Evolutionary conservation across 1,140 invertebrate species (phyloP), one percentile per base, ranked within the genome.

Genomic region (Caenorhabditis elegans): DNA sequence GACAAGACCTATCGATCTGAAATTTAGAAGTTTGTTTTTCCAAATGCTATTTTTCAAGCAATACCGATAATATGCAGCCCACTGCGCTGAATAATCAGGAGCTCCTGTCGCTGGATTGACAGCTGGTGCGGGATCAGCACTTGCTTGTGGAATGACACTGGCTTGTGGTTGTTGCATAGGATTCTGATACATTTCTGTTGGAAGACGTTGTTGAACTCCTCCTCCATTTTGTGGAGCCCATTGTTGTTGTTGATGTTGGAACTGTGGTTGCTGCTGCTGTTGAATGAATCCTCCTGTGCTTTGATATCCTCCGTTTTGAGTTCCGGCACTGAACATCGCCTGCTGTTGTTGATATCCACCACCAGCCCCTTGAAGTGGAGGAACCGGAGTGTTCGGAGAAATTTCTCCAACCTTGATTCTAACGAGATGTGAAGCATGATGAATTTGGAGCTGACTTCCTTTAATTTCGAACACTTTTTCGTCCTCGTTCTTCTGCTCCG

Each of bases 11-110:
- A 97, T 92, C 34, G 94, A 94, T 89, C 95, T 92, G 90, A 79
- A 83, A 46, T 19, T 8, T 43, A 43, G 15, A 43, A 43, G 15
- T 43, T 43, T 43, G 15, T 5, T 8, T 43, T 8, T 5, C 39
- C 15, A 43, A 5, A 43, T 43, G 5, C 15, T 43, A 43, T 8
- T 5, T 8, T 43, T 43, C 6, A 43, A 43, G 15, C 39, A 43
- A 43, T 70, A 94, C 89, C 95, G 92, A 90, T 98, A 98, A 91
- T 99, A 99, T 88, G 98, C 96, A n/a, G 95, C 95, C 97, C 97
- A 99, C 88, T 98, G 96, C 39, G 94, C 93, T 55, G 94, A 96
- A 91, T 98, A 99, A 90, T 98, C 96, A 11, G 95, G 94, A 89
- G 96, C 95, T 4, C 91, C 91, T 19, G 90, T 90, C 28, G 87